These are phyloP conservation scores for Caloenas nicobarica DNA, from an alignment of 2,113 vertebrate genomes.

Conservation along the genomic window DNA sequence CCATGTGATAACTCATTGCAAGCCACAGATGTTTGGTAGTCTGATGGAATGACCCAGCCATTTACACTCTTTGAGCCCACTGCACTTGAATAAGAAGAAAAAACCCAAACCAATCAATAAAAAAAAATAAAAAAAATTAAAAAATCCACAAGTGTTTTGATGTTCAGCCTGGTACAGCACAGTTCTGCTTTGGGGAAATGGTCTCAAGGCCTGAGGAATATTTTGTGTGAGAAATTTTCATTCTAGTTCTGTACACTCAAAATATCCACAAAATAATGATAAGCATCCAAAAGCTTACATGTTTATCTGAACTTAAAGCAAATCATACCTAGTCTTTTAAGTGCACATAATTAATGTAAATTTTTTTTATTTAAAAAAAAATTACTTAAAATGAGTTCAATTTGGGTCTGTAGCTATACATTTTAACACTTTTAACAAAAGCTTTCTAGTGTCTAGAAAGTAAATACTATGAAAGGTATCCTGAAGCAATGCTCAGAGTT, in stretches of 20 bases:
- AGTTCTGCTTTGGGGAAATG: accelerated
- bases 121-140: not conserved
- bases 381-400: not conserved
- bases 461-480: not conserved
- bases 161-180: not conserved
- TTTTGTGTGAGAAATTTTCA: not conserved
- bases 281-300: not conserved
- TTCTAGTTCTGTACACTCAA: not conserved
- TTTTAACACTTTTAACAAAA: not conserved
- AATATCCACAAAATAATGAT: not conserved
- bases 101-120: not conserved
- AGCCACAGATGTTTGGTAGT: not conserved
- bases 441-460: not conserved
- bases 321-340: not conserved
- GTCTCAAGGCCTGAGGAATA: not conserved
- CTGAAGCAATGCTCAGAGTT: not conserved
- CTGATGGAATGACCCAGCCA: not conserved
- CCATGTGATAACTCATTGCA: not conserved
- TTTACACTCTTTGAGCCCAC: not conserved
- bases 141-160: not conserved
- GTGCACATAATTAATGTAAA: not conserved
- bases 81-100: not conserved
- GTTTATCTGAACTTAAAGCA: not conserved
- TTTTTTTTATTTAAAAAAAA: not conserved
- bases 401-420: not conserved